Evolutionary conservation across 2,113 vertebrate species (phyloP).

Genomic region (Zosterops borbonicus): DNA sequence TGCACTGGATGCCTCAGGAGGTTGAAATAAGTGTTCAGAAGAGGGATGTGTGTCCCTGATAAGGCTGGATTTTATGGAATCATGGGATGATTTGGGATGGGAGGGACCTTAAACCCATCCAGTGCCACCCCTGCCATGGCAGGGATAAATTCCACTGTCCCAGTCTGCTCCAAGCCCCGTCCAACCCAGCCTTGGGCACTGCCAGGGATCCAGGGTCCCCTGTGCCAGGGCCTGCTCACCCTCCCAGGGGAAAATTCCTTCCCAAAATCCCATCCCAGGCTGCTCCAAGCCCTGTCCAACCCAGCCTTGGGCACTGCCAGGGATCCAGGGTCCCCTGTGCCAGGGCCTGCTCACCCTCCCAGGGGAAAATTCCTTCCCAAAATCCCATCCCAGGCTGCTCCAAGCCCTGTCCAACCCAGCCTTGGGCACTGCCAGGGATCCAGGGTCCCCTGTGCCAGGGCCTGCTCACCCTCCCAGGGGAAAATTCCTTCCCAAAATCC

Average conservation of each 20-base stretch:
- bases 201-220: neutral
- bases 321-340: too few relatives aligned
- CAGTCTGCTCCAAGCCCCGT: fast-evolving
- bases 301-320: too few relatives aligned
- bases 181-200: neutral
- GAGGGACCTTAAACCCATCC: neutral
- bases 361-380: too few relatives aligned
- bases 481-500: too few relatives aligned
- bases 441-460: too few relatives aligned
- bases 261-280: neutral
- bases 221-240: neutral
- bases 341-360: too few relatives aligned
- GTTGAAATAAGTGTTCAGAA: neutral
- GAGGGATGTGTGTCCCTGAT: neutral
- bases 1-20: neutral
- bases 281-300: too few relatives aligned
- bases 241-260: neutral
- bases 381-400: too few relatives aligned
- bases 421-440: too few relatives aligned
- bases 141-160: neutral
- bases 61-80: neutral
- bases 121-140: neutral
- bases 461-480: too few relatives aligned
- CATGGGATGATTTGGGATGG: neutral
- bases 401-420: too few relatives aligned